Evolutionary conservation across 2,113 vertebrate genomes (phyloP).

Genomic region (Ammodramus savannarum): DNA sequence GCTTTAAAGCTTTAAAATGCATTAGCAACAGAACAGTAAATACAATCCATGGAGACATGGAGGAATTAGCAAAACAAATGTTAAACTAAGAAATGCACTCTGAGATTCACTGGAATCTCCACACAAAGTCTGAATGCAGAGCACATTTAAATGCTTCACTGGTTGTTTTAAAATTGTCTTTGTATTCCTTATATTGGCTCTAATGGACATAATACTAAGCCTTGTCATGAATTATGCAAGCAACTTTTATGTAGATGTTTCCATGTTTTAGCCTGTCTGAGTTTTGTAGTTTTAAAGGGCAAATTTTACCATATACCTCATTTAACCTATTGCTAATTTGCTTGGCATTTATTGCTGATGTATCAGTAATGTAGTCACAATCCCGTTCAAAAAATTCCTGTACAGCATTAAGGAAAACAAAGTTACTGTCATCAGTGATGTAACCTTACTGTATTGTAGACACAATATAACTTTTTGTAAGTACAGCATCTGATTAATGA

Average conservation of each 20-base stretch:
- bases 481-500: not conserved
- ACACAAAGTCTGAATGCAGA: slow-evolving; percentile 49
- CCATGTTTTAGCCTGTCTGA: not conserved
- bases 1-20: slow-evolving; percentile 75
- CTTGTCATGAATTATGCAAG: slow-evolving; percentile 27
- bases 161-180: slow-evolving; percentile 60
- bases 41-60: slow-evolving; percentile 69
- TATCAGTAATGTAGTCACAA: not conserved
- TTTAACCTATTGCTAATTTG: not conserved
- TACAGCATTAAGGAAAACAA: not conserved
- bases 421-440: not conserved
- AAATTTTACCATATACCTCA: not conserved
- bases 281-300: not conserved
- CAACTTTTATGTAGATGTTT: slow-evolving; percentile 3
- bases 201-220: slow-evolving; percentile 41
- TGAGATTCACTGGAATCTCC: slow-evolving; percentile 60
- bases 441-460: not conserved
- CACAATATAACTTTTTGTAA: not conserved
- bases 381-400: not conserved
- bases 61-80: slow-evolving; percentile 79
- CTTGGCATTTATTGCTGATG: not conserved
- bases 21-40: slow-evolving; percentile 78
- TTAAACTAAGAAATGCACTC: slow-evolving; percentile 69
- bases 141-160: slow-evolving; percentile 45
- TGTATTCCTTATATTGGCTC: slow-evolving; percentile 40